Evolutionary conservation across 1,140 invertebrate genomes (phyloP).

Genomic region (Meteorus sp.): DNA sequence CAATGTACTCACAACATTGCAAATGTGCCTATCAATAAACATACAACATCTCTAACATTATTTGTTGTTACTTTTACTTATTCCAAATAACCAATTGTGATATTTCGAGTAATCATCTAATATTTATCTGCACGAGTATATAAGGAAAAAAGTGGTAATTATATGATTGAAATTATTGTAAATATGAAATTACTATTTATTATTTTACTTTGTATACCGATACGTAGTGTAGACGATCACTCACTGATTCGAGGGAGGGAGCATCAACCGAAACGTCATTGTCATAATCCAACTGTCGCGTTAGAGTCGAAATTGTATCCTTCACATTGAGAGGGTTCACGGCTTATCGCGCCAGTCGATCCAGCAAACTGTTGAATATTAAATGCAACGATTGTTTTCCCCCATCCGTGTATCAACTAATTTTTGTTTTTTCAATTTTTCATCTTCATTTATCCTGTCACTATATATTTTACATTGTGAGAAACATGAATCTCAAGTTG

Average conservation of each 20-base stretch:
- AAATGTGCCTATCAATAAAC: conserved; percentile 47
- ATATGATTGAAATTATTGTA: conserved; percentile 8
- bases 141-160: conserved; percentile 11
- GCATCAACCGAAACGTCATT: conserved; percentile 45
- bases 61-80: conserved; percentile 23
- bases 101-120: too few species aligned
- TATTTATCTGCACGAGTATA: too few species aligned
- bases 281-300: too few species aligned
- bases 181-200: conserved; percentile 10
- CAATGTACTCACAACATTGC: conserved; percentile 58
- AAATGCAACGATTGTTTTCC: conserved; percentile 54
- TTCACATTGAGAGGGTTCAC: conserved; percentile 16
- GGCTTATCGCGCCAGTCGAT: conserved; percentile 42
- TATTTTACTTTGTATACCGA: conserved; percentile 43
- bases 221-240: conserved; percentile 47
- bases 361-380: conserved; percentile 57
- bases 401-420: conserved; percentile 42
- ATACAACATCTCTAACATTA: conserved; percentile 36
- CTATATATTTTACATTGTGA: too few species aligned
- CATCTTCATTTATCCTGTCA: neutral
- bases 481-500: too few species aligned
- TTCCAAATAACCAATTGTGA: too few species aligned
- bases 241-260: conserved; percentile 35
- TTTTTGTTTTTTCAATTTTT: conserved; percentile 12
- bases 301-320: conserved; percentile 41